phyloP scores from a whole-genome alignment of 2,888 invertebrate genomes.

The Cryptophagus acutangulus region DNA sequence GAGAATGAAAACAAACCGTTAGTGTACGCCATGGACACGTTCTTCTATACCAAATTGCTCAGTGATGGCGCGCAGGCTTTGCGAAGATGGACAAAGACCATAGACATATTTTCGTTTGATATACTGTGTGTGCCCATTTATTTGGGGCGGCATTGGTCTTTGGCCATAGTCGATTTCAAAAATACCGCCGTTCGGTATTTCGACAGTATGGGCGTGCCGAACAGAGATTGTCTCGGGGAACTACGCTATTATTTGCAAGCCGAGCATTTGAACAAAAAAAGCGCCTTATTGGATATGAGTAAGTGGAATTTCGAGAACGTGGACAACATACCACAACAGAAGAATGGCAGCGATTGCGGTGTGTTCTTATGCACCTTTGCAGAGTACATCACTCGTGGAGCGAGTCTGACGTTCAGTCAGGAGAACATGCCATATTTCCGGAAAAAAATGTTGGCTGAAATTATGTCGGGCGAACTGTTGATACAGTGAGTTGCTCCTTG shows the following conservation, averaged over 20 bases:
- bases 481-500: conserved; percentile 42
- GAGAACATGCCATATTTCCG: conserved; percentile 92
- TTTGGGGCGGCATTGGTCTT: conserved; percentile 93
- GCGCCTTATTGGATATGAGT: conserved; percentile 61
- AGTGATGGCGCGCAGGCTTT: conserved; percentile 75
- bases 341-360: conserved; percentile 97
- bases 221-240: conserved; percentile 66
- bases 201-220: conserved; percentile 84
- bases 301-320: conserved; percentile 66
- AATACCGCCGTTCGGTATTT: conserved; percentile 59
- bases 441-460: conserved; percentile 87
- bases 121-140: conserved; percentile 88
- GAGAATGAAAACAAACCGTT: conserved; percentile 60
- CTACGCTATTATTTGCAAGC: conserved; percentile 73
- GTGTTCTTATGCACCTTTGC: conserved; percentile 97
- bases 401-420: conserved; percentile 77
- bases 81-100: conserved; percentile 86
- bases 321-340: conserved; percentile 85
- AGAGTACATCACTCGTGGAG: conserved; percentile 77
- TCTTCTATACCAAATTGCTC: conserved; percentile 84
- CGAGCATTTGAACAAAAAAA: conserved; percentile 87
- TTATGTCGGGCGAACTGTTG: conserved; percentile 68
- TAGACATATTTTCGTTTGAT: conserved; percentile 82
- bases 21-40: conserved; percentile 90
- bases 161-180: conserved; percentile 78